Evolutionary conservation across 2,113 vertebrate genomes (phyloP), one percentile per base, ranked within the genome.

Genomic region (Phylloscopus trochilus): DNA sequence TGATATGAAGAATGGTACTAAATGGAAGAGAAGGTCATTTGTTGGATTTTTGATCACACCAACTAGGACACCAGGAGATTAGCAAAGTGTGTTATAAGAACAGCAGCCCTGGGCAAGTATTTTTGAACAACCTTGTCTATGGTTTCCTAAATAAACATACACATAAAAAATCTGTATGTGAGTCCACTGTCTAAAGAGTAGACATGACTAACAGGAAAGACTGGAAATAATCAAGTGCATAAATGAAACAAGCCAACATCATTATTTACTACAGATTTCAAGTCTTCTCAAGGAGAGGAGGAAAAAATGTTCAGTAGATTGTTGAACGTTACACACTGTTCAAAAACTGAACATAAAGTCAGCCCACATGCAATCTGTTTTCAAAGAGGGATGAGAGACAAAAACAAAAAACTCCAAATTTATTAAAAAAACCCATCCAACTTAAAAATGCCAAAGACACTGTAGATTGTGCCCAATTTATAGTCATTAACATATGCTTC

Each of bases 301-400:
- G 5, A 51, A 73, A 81, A 87, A 62, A 67, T 8, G 5, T 59
- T 74, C 35, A 83, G 47, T 70, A 83, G 68, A 94, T 70, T 5
- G 0, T 35, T 68, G 51, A 28, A 90, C 93, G 80, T 67, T 89
- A 79, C 8, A 33, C 14, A 13, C 35, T 75, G 64, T 37, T 77
- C 60, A 87, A 95, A 89, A 83, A 58, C 46, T 9, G 3, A 95
- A 60, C 58, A 59, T 75, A 77, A 93, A 92, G 56, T 35, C 83
- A 94, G 73, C 76, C 91, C 91, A 94, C 90, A 63, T 31, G 53
- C 83, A 96, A 92, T 81, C 92, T 95, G 92, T 67, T 75, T 87
- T 59, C 77, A 64, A 86, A 63, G 43, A 75, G 15, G 11, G 33
- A 59, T 11, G 35, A 77, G 31, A 90, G 59, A 69, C 23, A 46